Base-by-base conservation (phyloP, 1,140 invertebrate genomes). In the Pogonus chalceus region DNA sequence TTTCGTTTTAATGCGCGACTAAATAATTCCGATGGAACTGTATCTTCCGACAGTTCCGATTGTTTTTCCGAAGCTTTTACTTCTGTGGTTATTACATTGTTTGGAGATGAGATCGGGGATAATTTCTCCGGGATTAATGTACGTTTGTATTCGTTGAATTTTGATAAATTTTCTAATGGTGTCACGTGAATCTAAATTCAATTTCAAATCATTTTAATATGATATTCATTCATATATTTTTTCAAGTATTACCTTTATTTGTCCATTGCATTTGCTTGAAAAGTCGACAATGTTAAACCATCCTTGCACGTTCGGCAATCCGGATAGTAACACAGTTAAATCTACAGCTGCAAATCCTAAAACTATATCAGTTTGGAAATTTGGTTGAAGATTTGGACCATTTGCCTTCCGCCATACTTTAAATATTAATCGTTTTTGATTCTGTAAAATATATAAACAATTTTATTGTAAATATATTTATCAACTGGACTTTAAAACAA, bases 281-380 rank as follows among this genome's bases (percentile, higher is more conserved):
- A 80, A 80, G 57, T 81, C 79, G 2, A 79, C 73, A 46, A 82
- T 78, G 61, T 81, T 78, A 62, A 80, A 81, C 77, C 78, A 80
- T 12, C 79, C 80, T 48, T 73, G 75, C 37, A 80, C 65, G 48
- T 68, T 68, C 20, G 77, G 69, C 58, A 76, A 70, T 14, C 76
- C 76, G 37, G 67, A 64, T 2, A 70, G 54, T n/a, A 81, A 62
- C 23, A 73, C 68, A 12, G 72, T 78, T 24, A 82, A 67, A 71
- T 82, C 79, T 23, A 82, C 62, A 16, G 78, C 73, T 21, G 78
- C 72, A 62, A 81, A 79, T 20, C 80, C 80, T 37, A 82, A 70
- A 1, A 81, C 74, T 37, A 68, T 66, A 63, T 74, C 78, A 43
- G 67, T 71, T 21, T 76, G 63, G 23, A 77, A 68, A 49, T 78